Evolutionary conservation across 2,888 invertebrate genomes (phyloP).

Genomic region (Nematopogon swammerdamellus): DNA sequence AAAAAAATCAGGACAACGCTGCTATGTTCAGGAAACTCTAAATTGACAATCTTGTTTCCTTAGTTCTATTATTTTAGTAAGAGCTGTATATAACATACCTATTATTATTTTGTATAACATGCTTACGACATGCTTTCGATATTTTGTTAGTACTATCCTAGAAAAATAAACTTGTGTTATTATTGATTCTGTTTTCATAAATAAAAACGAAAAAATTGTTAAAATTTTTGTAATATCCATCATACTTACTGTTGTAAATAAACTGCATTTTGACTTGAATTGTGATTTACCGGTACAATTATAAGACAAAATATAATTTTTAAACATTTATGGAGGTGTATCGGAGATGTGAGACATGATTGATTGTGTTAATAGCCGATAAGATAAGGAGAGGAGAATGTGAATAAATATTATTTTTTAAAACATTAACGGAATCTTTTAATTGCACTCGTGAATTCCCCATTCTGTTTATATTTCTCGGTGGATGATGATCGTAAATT

Average conservation of each 20-base stretch:
- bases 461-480: background rate
- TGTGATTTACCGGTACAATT: background rate
- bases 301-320: background rate
- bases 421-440: slow-evolving; percentile 3
- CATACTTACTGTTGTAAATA: background rate
- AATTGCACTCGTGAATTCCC: slow-evolving; percentile 11
- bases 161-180: background rate
- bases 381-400: slow-evolving; percentile 15
- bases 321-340: background rate
- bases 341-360: background rate
- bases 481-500: too few species aligned
- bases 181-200: background rate
- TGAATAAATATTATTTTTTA: slow-evolving; percentile 15
- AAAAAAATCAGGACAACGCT: background rate
- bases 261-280: background rate
- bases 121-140: background rate
- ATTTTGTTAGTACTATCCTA: background rate
- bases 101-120: background rate
- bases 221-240: background rate
- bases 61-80: too few species aligned
- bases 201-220: background rate
- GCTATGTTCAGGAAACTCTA: background rate
- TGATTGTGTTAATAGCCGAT: background rate
- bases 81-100: too few species aligned
- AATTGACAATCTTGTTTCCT: too few species aligned